Percentiles rank a stretch among this genome's conserved stretches.
Evolutionary conservation across 35 echinoderm and acorn worm species (phyloP).

Genomic region (Patiria miniata): DNA sequence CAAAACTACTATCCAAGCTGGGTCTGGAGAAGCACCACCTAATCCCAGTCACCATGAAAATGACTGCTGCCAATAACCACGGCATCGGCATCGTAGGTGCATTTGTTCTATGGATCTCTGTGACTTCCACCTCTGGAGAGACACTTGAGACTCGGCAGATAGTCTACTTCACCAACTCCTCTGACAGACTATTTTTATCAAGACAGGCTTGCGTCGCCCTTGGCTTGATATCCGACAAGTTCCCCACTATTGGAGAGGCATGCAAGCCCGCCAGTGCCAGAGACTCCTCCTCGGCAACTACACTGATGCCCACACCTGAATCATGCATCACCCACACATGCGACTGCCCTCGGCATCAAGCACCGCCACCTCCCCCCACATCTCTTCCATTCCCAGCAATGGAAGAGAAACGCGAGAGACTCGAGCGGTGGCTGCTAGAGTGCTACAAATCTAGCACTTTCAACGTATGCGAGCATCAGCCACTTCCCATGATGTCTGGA

Average conservation of each 20-base stretch:
- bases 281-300: not conserved
- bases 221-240: slow-evolving; percentile 27
- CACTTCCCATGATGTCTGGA: slow-evolving; percentile 49
- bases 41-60: too few species aligned
- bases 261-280: not conserved
- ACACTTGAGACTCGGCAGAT: too few species aligned
- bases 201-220: slow-evolving; percentile 45
- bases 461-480: slow-evolving; percentile 52
- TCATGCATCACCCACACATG: too few species aligned
- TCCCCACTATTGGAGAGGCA: slow-evolving; percentile 37
- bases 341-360: not conserved
- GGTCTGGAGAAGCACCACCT: too few species aligned
- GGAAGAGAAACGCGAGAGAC: slow-evolving; percentile 36
- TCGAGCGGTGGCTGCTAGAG: slow-evolving; percentile 35
- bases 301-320: too few species aligned
- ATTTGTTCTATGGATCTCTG: slow-evolving; percentile 4
- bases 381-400: slow-evolving; percentile 39
- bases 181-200: too few species aligned
- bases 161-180: too few species aligned
- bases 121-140: not conserved
- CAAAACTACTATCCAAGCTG: too few species aligned
- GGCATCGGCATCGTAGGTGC: too few species aligned
- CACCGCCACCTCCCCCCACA: slow-evolving; percentile 18
- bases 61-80: too few species aligned
- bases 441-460: slow-evolving; percentile 55